phyloP scores from a whole-genome alignment of 2,113 vertebrate species.

The Nycticebus coucang region DNA sequence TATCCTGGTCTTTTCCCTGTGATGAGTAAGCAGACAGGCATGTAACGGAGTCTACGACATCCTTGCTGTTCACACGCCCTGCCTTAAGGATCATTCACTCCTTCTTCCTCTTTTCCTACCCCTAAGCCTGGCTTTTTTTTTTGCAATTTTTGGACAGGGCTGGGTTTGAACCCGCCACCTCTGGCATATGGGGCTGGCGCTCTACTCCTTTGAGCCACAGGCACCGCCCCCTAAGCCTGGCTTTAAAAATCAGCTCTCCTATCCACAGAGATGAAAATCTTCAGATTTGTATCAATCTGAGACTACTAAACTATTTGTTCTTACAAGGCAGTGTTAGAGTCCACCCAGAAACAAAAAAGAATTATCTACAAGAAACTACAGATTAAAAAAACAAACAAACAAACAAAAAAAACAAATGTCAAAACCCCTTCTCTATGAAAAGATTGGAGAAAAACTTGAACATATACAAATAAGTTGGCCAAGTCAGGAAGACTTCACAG shows the following conservation, averaged over 20 bases:
- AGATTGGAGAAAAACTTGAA: not conserved
- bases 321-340: not conserved
- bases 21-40: not conserved
- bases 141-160: too few species aligned
- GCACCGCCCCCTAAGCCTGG: not conserved
- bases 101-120: not conserved
- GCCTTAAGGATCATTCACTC: not conserved
- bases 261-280: not conserved
- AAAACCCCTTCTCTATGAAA: not conserved
- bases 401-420: not conserved
- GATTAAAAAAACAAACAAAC: too few species aligned
- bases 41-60: not conserved
- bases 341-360: not conserved
- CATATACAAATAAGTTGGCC: not conserved
- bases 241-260: not conserved
- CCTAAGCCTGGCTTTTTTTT: not conserved
- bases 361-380: not conserved
- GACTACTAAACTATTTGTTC: not conserved
- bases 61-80: not conserved
- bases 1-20: not conserved
- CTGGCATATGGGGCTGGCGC: too few species aligned
- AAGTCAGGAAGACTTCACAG: not conserved
- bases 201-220: too few species aligned
- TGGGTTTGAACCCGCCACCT: too few species aligned
- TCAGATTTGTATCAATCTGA: not conserved